A percentile compares a stretch with the other conserved stretches of the same genome.
Conservation (phyloP, 2,888 invertebrate species). For the Drosophila fungiperda region DNA sequence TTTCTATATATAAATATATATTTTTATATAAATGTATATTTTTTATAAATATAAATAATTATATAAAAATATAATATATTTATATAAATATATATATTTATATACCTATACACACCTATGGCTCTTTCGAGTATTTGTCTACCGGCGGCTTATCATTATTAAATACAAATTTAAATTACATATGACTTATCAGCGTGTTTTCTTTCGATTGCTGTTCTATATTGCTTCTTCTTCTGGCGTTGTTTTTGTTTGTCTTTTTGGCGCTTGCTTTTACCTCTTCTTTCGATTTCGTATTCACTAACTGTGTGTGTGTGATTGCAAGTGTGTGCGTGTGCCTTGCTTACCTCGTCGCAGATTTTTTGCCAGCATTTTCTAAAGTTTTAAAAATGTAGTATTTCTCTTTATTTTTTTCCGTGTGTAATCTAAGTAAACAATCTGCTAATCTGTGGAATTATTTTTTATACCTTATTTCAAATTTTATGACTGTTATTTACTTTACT, state of each 20-base stretch:
- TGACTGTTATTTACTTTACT: not conserved
- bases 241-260: constrained; percentile 11
- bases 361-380: constrained; percentile 7
- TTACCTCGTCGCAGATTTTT: constrained; percentile 13
- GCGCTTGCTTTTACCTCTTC: constrained; percentile 62
- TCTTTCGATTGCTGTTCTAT: constrained; percentile 42
- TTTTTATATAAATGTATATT: no score
- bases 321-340: not conserved
- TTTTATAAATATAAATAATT: no score
- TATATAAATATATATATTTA: not conserved
- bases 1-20: not conserved
- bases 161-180: constrained; percentile 81
- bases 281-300: constrained; percentile 18
- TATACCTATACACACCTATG: constrained; percentile 13
- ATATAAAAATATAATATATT: not conserved
- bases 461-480: not conserved
- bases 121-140: constrained; percentile 30
- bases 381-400: constrained; percentile 18
- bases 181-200: constrained; percentile 71
- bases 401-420: constrained; percentile 16
- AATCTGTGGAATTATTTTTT: constrained; percentile 40
- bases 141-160: constrained; percentile 74
- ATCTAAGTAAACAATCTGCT: constrained; percentile 34
- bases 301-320: constrained; percentile 1
- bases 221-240: constrained; percentile 2